Evolutionary conservation across 2,113 vertebrate species (phyloP).

Genomic region (Lampris incognitus): DNA sequence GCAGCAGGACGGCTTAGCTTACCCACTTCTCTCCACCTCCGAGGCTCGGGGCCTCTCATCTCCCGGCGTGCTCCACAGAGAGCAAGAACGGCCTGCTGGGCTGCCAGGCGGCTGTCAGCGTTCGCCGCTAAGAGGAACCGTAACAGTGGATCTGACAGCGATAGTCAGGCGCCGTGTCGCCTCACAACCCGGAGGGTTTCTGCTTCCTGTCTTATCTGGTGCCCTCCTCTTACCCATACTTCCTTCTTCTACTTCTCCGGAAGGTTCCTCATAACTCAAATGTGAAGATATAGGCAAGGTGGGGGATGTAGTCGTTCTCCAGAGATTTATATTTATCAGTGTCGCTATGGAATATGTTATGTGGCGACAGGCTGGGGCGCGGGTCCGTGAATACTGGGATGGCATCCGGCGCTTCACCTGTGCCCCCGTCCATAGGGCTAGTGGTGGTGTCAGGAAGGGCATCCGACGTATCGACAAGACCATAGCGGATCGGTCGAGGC

Average conservation of each 20-base stretch:
- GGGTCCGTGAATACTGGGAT: no score
- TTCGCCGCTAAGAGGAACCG: neutral
- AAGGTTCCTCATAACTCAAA: constrained; percentile 11
- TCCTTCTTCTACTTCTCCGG: constrained; percentile 5
- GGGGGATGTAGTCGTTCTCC: constrained; percentile 4
- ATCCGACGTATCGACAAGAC: no score
- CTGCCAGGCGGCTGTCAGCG: neutral
- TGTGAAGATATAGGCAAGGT: constrained; percentile 7
- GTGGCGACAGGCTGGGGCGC: no score
- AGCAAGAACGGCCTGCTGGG: neutral
- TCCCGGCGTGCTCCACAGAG: neutral
- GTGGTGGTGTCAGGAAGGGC: no score
- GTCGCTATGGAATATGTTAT: no score
- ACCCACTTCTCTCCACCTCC: no score
- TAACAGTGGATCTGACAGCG: neutral
- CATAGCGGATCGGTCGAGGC: no score
- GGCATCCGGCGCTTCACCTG: no score
- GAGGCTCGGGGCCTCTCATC: neutral
- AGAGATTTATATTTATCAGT: neutral
- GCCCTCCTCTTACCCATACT: neutral
- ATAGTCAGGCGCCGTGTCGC: neutral
- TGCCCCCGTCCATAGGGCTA: no score
- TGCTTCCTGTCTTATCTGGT: neutral
- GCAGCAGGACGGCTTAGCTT: neutral
- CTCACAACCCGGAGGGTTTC: neutral